phyloP scores from a whole-genome alignment of 2,113 vertebrate species.

The Leptocoma aspasia region DNA sequence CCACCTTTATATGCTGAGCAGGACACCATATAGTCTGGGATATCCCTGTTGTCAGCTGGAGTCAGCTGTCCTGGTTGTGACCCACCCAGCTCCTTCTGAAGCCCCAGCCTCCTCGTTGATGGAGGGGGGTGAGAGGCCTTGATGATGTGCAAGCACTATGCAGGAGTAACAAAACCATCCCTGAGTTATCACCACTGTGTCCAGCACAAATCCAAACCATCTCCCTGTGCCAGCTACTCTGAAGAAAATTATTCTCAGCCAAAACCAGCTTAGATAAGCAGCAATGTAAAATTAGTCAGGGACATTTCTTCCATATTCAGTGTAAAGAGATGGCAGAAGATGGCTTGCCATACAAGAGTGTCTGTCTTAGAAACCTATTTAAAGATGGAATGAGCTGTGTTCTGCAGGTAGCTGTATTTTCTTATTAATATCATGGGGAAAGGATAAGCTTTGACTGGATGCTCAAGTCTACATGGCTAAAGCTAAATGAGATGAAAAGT shows the following conservation, averaged over 20 bases:
- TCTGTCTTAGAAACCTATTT: neutral
- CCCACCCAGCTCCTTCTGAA: neutral
- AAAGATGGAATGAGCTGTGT: neutral
- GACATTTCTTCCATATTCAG: neutral
- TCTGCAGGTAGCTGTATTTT: neutral
- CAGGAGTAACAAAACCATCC: neutral
- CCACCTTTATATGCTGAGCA: neutral
- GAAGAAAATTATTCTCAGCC: neutral
- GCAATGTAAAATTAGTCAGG: neutral
- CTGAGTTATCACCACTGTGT: neutral
- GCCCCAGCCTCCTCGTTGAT: rapidly evolving
- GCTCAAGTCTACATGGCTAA: neutral
- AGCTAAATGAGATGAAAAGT: neutral
- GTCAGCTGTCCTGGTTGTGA: neutral
- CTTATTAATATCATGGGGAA: neutral
- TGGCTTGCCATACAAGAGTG: neutral
- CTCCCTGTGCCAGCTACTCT: neutral
- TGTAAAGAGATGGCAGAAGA: neutral
- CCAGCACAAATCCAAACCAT: neutral
- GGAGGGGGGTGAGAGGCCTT: neutral
- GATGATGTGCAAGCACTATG: neutral
- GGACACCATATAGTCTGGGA: neutral
- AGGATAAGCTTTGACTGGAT: neutral
- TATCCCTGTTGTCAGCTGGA: neutral
- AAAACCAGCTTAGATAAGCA: neutral